phyloP scores from a whole-genome alignment of 1,140 invertebrate genomes.

The Laupala kohalensis region DNA sequence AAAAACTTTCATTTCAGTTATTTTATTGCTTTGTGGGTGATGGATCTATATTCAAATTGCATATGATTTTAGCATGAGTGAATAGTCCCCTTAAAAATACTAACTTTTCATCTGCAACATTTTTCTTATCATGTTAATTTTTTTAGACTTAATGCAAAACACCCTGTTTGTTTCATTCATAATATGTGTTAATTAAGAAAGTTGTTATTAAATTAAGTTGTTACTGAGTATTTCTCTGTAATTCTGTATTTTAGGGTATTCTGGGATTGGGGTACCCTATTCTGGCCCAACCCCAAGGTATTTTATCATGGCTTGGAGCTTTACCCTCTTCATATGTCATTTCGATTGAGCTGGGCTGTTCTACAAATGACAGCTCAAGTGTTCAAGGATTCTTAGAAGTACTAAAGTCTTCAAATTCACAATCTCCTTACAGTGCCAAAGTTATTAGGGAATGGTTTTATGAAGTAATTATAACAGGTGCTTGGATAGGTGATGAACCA shows the following conservation, averaged over 20 bases:
- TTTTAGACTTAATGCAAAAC: no score
- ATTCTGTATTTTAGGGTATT: constrained; percentile 27
- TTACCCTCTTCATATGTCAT: background rate
- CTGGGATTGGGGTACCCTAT: constrained; percentile 31
- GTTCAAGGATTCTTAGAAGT: background rate
- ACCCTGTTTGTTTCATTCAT: no score
- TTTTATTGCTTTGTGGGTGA: no score
- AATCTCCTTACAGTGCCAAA: background rate
- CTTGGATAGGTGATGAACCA: background rate
- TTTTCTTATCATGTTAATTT: no score
- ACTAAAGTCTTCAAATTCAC: background rate
- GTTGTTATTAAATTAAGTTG: no score
- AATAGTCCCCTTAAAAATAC: no score
- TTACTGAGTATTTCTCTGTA: background rate
- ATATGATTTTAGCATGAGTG: no score
- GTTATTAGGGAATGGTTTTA: constrained; percentile 11
- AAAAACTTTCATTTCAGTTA: no score
- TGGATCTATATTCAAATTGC: no score
- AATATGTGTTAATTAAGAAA: no score
- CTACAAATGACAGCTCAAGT: background rate
- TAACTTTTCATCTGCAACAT: no score
- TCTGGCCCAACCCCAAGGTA: constrained; percentile 22
- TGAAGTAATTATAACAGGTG: constrained; percentile 5
- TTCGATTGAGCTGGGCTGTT: background rate
- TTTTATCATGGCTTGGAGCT: constrained; percentile 16